A percentile compares a stretch with the other conserved stretches of the same genome.
Conservation (phyloP, 2,888 invertebrate species). For the Eristalis arbustorum region DNA sequence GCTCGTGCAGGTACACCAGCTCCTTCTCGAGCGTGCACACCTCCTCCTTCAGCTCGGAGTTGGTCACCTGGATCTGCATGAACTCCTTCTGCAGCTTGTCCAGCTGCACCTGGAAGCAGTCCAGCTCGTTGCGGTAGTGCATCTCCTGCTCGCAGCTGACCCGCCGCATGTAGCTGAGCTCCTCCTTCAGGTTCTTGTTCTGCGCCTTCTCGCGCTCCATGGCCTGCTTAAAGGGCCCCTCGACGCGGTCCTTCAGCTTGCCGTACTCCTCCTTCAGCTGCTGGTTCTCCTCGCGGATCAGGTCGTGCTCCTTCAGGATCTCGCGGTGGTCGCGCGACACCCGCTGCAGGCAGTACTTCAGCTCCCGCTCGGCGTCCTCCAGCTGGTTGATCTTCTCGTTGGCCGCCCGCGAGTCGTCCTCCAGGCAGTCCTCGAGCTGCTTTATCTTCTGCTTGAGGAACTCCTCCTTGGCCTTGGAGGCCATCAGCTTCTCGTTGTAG, state of each 20-base stretch:
- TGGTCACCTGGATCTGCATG: slow-evolving; percentile 85
- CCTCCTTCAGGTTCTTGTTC: slow-evolving; percentile 79
- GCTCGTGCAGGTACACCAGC: slow-evolving; percentile 82
- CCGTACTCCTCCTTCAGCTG: slow-evolving; percentile 82
- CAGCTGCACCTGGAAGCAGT: slow-evolving; percentile 81
- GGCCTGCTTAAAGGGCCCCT: slow-evolving; percentile 76
- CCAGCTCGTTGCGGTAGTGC: slow-evolving; percentile 81
- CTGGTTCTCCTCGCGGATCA: slow-evolving; percentile 80
- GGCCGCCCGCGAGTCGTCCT: slow-evolving; percentile 81
- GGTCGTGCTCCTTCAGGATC: slow-evolving; percentile 81
- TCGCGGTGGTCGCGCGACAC: slow-evolving; percentile 82
- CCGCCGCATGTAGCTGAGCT: slow-evolving; percentile 81
- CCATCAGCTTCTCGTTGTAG: slow-evolving; percentile 83
- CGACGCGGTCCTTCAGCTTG: slow-evolving; percentile 81
- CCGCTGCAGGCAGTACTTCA: slow-evolving; percentile 82
- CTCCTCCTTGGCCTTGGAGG: slow-evolving; percentile 80
- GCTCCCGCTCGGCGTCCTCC: slow-evolving; percentile 82
- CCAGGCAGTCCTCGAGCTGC: slow-evolving; percentile 82
- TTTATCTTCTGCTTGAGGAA: slow-evolving; percentile 82
- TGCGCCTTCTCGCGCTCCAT: slow-evolving; percentile 77
- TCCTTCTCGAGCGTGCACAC: slow-evolving; percentile 84
- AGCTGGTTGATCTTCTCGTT: slow-evolving; percentile 82
- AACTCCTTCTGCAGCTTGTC: slow-evolving; percentile 82
- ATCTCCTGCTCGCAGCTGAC: slow-evolving; percentile 81
- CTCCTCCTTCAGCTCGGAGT: slow-evolving; percentile 86